Conservation (phyloP, 30 jellyfish, hydroid and myxozoan species). For the Hydra vulgaris region DNA sequence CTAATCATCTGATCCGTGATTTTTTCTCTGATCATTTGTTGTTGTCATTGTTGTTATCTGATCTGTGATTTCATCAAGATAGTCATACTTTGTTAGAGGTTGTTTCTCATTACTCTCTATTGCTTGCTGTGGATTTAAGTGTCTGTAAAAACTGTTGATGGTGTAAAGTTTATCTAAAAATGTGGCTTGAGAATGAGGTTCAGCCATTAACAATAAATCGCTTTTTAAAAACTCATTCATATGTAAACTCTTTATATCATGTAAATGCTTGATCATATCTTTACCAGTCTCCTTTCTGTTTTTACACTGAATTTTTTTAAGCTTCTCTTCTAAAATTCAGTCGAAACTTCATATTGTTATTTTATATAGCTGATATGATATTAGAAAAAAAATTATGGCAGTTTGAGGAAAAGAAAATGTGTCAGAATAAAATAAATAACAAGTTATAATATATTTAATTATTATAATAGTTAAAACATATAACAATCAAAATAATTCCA, state of each 20-base stretch:
- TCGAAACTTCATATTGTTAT: too few relatives aligned
- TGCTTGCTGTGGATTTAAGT: slow-evolving; percentile 16
- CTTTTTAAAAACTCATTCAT: not conserved
- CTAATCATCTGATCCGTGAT: too few relatives aligned
- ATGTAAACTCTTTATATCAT: not conserved
- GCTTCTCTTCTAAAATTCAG: slow-evolving; percentile 10
- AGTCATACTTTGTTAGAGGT: slow-evolving; percentile 7
- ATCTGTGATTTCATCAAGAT: not conserved
- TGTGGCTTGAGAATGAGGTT: not conserved
- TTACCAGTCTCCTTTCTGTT: not conserved
- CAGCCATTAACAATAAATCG: not conserved
- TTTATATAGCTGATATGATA: too few relatives aligned
- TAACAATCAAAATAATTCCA: too few relatives aligned
- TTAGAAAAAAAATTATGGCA: too few relatives aligned
- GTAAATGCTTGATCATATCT: slow-evolving; percentile 1
- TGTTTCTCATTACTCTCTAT: slow-evolving; percentile 11
- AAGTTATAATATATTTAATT: too few relatives aligned
- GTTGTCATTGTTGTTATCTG: too few relatives aligned
- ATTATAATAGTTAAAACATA: not conserved
- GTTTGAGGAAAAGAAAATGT: too few relatives aligned
- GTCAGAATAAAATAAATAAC: not conserved
- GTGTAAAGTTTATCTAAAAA: slow-evolving; percentile 15
- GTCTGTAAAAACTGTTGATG: slow-evolving; percentile 7
- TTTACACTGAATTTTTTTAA: not conserved
- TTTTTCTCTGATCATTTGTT: too few relatives aligned